Base-by-base conservation (phyloP, 2,797 vertebrate genomes). In the Periophthalmus magnuspinnatus region DNA sequence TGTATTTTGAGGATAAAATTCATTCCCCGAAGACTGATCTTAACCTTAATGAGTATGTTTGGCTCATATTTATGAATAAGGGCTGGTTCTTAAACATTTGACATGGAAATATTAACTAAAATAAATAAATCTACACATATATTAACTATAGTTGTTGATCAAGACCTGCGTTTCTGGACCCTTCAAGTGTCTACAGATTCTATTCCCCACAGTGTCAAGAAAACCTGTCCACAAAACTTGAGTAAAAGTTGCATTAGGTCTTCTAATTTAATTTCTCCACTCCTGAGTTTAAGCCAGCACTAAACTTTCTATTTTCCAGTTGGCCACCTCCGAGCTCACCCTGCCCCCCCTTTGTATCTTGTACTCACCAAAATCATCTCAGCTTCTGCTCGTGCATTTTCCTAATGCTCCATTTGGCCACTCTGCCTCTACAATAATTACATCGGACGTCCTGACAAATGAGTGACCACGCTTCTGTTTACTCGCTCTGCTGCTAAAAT, bases 331-430 rank as follows among this genome's bases (percentile, higher is more conserved):
- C 28, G 55, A 74, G 58, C 76, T 65, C 65, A 32, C 62, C 10
- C 28, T 28, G 19, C 21, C 41, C 63, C 28, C 21, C 41, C 11
- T 47, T n/a, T 13, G 13, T 48, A 45, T 57, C 69, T 70, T 74
- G 73, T 68, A 70, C 74, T 76, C 57, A 81, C 74, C 72, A 71
- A 78, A 89, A 71, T 81, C 71, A 78, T 68, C 61, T 19, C 60
- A 69, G 72, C 61, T 7, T 68, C 16, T 24, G 61, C 68, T 73
- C 45, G 66, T 79, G 71, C 73, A 75, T 89, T 85, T 80, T 76
- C 80, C 56, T 83, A 86, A 88, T 87, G 76, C 75, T 77, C 83
- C 75, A 72, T 83, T 85, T 86, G 86, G 83, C 87, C 68, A 57
- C 74, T 69, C 47, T 78, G 68, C 41, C 60, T 84, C 45, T 45